These are phyloP conservation scores for Kradibia gibbosae DNA, from an alignment of 1,140 invertebrate genomes.

Conservation along the genomic window DNA sequence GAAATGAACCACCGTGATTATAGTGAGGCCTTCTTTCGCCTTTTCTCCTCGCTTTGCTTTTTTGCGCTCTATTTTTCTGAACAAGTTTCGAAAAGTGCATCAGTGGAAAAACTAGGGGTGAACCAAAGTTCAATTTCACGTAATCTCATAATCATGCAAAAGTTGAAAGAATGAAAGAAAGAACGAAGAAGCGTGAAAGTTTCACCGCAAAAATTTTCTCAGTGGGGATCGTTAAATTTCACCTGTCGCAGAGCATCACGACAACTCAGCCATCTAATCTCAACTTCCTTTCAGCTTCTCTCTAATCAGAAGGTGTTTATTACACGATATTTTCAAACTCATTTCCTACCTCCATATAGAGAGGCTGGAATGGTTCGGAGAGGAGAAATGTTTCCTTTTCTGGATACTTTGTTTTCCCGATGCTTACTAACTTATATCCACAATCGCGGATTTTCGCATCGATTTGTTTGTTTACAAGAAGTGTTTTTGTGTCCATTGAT, in stretches of 20 bases:
- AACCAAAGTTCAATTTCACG: conserved; percentile 64
- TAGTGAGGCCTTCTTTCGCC: background rate
- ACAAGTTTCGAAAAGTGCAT: conserved; percentile 43
- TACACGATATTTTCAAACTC: conserved; percentile 13
- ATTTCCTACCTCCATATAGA: background rate
- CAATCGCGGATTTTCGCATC: too few species aligned
- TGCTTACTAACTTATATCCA: too few species aligned
- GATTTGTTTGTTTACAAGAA: too few species aligned
- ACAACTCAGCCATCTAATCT: conserved; percentile 22
- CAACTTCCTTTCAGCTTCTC: background rate
- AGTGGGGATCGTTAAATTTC: conserved; percentile 22
- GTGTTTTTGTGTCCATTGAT: too few species aligned
- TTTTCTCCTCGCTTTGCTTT: background rate
- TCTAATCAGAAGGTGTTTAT: conserved; percentile 24
- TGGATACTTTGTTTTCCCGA: background rate
- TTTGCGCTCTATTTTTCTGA: conserved; percentile 1
- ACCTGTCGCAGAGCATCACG: background rate
- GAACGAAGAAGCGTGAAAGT: conserved; percentile 54
- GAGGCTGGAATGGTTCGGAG: too few species aligned
- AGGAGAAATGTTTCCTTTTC: background rate
- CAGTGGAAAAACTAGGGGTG: conserved; percentile 23
- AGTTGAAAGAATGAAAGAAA: conserved; percentile 60
- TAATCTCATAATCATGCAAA: conserved; percentile 59
- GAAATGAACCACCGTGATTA: conserved; percentile 42
- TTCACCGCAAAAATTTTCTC: conserved; percentile 52